These are phyloP conservation scores for Eira barbara DNA, from an alignment of 2,113 vertebrate genomes.

Conservation along the genomic window DNA sequence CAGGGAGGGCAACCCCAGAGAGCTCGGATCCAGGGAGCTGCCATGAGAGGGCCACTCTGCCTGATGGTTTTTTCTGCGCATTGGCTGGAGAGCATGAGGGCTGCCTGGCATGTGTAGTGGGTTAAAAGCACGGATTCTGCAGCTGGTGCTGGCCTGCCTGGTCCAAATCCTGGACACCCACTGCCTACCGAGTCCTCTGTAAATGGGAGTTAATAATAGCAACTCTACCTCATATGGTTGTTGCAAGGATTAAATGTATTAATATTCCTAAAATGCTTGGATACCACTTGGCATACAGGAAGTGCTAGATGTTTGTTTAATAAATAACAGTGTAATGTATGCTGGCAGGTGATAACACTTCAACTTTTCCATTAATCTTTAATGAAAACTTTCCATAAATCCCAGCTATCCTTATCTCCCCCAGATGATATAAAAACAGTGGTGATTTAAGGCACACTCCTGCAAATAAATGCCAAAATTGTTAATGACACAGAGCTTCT, in stretches of 20 bases:
- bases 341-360: not conserved
- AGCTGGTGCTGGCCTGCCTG: not conserved
- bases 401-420: not conserved
- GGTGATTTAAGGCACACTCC: not conserved
- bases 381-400: conserved; percentile 2
- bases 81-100: not conserved
- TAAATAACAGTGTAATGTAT: conserved; percentile 8
- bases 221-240: not conserved
- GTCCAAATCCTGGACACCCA: not conserved
- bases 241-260: not conserved
- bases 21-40: not conserved
- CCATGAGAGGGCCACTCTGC: not conserved
- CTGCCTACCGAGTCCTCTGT: not conserved
- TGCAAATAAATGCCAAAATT: conserved; percentile 12
- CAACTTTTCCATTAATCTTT: conserved; percentile 44
- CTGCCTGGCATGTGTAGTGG: not conserved
- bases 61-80: not conserved
- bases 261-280: conserved; percentile 3
- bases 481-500: conserved; percentile 18
- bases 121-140: not conserved
- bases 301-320: conserved; percentile 33
- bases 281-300: not conserved
- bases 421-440: not conserved
- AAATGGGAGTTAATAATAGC: not conserved
- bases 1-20: not conserved